These are phyloP conservation scores for Sarcoramphus papa DNA, from an alignment of 2,797 vertebrate species.

Conservation along the genomic window DNA sequence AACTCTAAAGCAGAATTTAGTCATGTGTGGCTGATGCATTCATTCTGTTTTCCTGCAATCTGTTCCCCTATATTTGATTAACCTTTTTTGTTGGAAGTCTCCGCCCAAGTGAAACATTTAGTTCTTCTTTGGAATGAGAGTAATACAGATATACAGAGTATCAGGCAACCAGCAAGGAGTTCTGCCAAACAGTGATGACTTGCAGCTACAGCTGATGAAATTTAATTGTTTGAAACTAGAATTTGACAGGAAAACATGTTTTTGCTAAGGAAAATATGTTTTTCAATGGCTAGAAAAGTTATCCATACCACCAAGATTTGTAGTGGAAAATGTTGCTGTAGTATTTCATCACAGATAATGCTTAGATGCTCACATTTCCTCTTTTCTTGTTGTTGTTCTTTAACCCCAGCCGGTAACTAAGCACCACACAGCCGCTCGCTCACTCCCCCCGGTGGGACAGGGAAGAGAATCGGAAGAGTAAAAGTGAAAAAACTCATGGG, in stretches of 20 bases:
- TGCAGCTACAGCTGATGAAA: neutral
- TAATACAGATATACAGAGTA: neutral
- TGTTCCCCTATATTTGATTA: constrained; percentile 17
- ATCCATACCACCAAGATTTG: neutral
- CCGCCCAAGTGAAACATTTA: neutral
- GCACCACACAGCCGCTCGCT: no score
- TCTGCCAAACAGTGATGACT: neutral
- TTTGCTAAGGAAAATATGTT: neutral
- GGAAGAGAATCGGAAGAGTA: no score
- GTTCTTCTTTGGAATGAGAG: neutral
- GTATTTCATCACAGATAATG: neutral
- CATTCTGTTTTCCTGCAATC: neutral
- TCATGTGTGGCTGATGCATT: neutral
- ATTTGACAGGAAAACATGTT: neutral
- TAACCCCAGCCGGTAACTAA: no score
- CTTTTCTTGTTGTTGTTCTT: neutral
- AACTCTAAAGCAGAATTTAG: neutral
- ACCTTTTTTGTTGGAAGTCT: neutral
- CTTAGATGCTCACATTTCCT: neutral
- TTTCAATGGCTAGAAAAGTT: neutral
- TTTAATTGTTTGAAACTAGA: neutral
- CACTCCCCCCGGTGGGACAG: no score
- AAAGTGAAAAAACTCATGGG: no score
- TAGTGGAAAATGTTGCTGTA: neutral
- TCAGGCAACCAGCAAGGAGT: neutral